A percentile compares a stretch with the other conserved stretches of the same genome.
Conservation (phyloP, 2,888 invertebrate genomes). For the Emmelina monodactyla region DNA sequence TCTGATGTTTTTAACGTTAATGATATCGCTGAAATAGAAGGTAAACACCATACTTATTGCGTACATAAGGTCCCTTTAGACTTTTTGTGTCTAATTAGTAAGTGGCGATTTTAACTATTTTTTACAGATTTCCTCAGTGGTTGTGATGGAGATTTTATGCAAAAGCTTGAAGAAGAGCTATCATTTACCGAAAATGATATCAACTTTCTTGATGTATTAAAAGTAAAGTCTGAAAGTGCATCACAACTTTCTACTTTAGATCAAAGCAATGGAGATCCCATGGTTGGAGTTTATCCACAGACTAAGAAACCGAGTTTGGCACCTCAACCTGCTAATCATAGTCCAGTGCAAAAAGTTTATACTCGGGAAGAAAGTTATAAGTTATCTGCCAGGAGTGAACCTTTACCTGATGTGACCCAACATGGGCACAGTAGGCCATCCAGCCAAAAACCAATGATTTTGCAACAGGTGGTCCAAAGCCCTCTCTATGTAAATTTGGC, state of each 20-base stretch:
- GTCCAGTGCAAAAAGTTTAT: constrained; percentile 35
- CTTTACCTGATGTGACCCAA: constrained; percentile 37
- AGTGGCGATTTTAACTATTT: constrained; percentile 5
- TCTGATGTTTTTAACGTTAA: constrained; percentile 71
- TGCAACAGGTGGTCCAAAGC: constrained; percentile 49
- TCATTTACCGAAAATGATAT: constrained; percentile 38
- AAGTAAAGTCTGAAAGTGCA: constrained; percentile 24
- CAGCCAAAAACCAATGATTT: constrained; percentile 39
- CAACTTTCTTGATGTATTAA: constrained; percentile 35
- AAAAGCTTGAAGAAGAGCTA: constrained; percentile 51
- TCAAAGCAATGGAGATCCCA: constrained; percentile 38
- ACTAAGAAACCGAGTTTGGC: constrained; percentile 27
- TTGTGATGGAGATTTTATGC: constrained; percentile 73
- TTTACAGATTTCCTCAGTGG: constrained; percentile 71
- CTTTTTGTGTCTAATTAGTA: background rate
- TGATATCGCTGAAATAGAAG: constrained; percentile 74
- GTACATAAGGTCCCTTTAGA: constrained; percentile 20
- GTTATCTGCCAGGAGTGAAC: constrained; percentile 28
- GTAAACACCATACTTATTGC: too few species aligned
- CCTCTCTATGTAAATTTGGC: constrained; percentile 51
- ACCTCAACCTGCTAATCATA: constrained; percentile 26
- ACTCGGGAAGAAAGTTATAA: constrained; percentile 37
- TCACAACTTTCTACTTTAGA: constrained; percentile 35
- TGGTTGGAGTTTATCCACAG: constrained; percentile 45
- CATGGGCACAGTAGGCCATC: constrained; percentile 28